Conservation (phyloP, 1,140 invertebrate genomes). For the Probaryconus sp. region DNA sequence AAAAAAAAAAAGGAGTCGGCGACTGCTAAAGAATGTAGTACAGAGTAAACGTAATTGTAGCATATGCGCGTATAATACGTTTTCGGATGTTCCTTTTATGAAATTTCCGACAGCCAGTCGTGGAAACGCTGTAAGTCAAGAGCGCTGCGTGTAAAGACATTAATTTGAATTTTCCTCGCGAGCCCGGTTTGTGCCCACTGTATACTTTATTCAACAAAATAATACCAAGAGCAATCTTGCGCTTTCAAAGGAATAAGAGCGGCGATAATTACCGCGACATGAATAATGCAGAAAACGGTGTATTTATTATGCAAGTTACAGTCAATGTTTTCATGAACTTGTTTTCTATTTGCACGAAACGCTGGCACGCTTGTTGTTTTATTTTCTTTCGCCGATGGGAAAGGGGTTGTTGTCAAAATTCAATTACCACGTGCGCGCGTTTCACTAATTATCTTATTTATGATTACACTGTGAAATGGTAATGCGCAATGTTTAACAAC, state of each 20-base stretch:
- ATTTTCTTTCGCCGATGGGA: neutral
- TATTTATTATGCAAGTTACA: constrained; percentile 52
- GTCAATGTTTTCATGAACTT: constrained; percentile 45
- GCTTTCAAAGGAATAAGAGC: constrained; percentile 55
- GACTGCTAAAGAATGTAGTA: constrained; percentile 30
- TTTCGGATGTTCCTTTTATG: constrained; percentile 32
- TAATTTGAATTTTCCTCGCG: constrained; percentile 48
- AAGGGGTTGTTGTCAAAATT: too few relatives aligned
- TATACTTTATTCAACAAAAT: constrained; percentile 47
- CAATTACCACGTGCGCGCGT: neutral
- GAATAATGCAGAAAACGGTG: constrained; percentile 51
- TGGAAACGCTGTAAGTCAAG: constrained; percentile 40
- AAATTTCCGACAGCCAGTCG: constrained; percentile 39
- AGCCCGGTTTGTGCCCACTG: constrained; percentile 25
- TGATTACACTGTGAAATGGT: too few relatives aligned
- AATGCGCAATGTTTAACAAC: too few relatives aligned
- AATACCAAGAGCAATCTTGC: constrained; percentile 58
- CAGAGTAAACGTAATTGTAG: constrained; percentile 31
- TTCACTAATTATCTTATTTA: constrained; percentile 15
- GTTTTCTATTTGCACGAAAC: constrained; percentile 46
- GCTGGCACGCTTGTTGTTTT: constrained; percentile 7
- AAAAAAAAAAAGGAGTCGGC: constrained; percentile 5
- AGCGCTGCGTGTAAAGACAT: constrained; percentile 36
- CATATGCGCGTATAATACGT: constrained; percentile 42
- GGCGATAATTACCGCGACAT: constrained; percentile 55